Evolutionary conservation across 2,797 vertebrate species (phyloP).

Genomic region (Sphaeramia orbicularis): DNA sequence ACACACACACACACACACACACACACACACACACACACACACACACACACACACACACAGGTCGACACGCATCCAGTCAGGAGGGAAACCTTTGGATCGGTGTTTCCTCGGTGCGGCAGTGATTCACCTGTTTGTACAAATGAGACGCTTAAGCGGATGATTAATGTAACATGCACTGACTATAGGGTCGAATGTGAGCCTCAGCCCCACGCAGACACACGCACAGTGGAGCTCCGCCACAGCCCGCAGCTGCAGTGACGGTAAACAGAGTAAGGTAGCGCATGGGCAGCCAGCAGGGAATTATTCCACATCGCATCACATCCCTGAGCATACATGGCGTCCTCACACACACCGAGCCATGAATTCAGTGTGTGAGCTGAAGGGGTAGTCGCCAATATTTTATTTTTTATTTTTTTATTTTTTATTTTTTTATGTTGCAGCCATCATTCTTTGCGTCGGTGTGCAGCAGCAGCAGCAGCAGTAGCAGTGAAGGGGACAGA

Average conservation of each 20-base stretch:
- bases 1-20: too few relatives aligned
- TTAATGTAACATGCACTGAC: slow-evolving; percentile 24
- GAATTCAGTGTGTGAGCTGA: slow-evolving; percentile 53
- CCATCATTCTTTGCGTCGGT: slow-evolving; percentile 61
- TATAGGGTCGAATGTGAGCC: slow-evolving; percentile 29
- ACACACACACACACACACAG: too few relatives aligned
- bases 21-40: too few relatives aligned
- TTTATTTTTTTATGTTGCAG: slow-evolving; percentile 8
- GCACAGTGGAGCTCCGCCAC: slow-evolving; percentile 44
- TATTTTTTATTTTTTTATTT: too few relatives aligned
- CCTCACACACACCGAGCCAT: slow-evolving; percentile 61
- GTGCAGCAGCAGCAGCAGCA: slow-evolving; percentile 33
- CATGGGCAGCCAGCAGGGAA: slow-evolving; percentile 80
- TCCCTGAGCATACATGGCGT: slow-evolving; percentile 76
- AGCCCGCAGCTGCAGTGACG: slow-evolving; percentile 77
- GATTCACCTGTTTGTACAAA: slow-evolving; percentile 35
- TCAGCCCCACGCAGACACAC: slow-evolving; percentile 26
- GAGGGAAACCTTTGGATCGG: not conserved
- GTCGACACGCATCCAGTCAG: not conserved
- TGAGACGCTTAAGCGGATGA: slow-evolving; percentile 20
- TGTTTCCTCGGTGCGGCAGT: slow-evolving; percentile 1
- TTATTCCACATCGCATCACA: slow-evolving; percentile 84
- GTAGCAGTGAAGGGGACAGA: not conserved
- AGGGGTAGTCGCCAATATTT: slow-evolving; percentile 33
- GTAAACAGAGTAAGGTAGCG: slow-evolving; percentile 81